Conservation (phyloP, 2,888 invertebrate genomes). For the Hemicrepidius hirtus region DNA sequence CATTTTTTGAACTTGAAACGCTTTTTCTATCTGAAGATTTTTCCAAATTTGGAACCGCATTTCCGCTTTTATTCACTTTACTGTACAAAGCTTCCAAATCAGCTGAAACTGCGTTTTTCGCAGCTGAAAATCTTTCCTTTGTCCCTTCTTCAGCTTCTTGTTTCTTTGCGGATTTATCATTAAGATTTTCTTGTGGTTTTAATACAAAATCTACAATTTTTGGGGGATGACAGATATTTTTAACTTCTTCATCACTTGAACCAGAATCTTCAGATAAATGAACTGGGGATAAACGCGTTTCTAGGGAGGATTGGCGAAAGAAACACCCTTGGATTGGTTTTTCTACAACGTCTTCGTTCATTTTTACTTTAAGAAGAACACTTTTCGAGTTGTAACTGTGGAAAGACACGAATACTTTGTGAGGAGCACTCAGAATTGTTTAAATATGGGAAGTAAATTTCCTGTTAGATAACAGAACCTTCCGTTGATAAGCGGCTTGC, state of each 20-base stretch:
- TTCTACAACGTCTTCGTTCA: slow-evolving; percentile 60
- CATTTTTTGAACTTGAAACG: background rate
- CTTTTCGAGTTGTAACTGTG: background rate
- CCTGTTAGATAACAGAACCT: slow-evolving; percentile 35
- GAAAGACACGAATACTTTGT: background rate
- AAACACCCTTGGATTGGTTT: slow-evolving; percentile 62
- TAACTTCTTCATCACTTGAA: slow-evolving; percentile 49
- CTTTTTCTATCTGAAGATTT: background rate
- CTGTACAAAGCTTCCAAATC: background rate
- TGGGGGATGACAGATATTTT: slow-evolving; percentile 47
- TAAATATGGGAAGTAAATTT: slow-evolving; percentile 35
- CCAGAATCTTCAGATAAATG: slow-evolving; percentile 58
- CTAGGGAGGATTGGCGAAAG: slow-evolving; percentile 65
- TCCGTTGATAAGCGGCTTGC: slow-evolving; percentile 15
- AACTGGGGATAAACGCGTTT: slow-evolving; percentile 63
- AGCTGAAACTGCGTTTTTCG: background rate
- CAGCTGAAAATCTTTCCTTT: too few relatives aligned
- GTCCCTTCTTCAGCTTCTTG: too few relatives aligned
- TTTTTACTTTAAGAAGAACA: slow-evolving; percentile 25
- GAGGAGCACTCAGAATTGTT: slow-evolving; percentile 1
- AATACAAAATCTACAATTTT: slow-evolving; percentile 54
- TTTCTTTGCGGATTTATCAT: too few relatives aligned
- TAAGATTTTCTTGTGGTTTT: slow-evolving; percentile 43
- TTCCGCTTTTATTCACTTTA: background rate
- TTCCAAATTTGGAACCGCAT: background rate